A percentile compares a stretch with the other conserved stretches of the same genome.
These are phyloP conservation scores for Symphodus melops DNA, from an alignment of 2,113 vertebrate genomes.

Conservation along the genomic window DNA sequence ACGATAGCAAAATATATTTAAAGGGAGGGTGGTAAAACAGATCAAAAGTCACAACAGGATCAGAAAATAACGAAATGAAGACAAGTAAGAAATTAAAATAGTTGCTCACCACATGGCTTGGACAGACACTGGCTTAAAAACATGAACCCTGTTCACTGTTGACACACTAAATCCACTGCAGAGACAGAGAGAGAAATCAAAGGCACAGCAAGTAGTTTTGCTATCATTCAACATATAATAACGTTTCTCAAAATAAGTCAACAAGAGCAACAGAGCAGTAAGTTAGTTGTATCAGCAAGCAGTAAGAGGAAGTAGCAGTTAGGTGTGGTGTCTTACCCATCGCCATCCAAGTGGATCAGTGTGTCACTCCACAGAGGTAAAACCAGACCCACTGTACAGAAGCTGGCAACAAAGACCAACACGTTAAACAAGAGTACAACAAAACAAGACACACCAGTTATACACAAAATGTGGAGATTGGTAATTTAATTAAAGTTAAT, in stretches of 20 bases:
- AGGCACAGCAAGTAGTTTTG: too few species aligned
- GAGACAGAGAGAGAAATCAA: not conserved
- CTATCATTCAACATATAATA: not conserved
- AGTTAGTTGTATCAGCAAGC: constrained; percentile 5
- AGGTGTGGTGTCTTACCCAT: constrained; percentile 88
- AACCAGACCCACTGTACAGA: constrained; percentile 94
- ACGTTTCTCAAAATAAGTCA: too few species aligned
- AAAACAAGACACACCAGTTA: not conserved
- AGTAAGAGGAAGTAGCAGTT: constrained; percentile 32
- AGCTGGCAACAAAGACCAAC: constrained; percentile 79
- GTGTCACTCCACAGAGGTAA: constrained; percentile 98
- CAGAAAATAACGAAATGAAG: constrained; percentile 13
- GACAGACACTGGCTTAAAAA: constrained; percentile 98
- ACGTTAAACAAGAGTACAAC: constrained; percentile 15
- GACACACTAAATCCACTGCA: constrained; percentile 94
- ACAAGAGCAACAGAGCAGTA: not conserved
- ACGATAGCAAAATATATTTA: constrained; percentile 3
- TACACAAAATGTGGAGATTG: not conserved
- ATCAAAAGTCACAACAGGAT: constrained; percentile 8
- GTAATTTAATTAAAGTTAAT: too few species aligned
- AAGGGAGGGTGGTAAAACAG: not conserved
- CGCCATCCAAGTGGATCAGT: constrained; percentile 97
- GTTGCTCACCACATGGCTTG: constrained; percentile 97
- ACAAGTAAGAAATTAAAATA: constrained; percentile 18
- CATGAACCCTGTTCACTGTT: constrained; percentile 94